phyloP scores from a whole-genome alignment of 1,140 invertebrate genomes.

The Drosophila bipectinata region DNA sequence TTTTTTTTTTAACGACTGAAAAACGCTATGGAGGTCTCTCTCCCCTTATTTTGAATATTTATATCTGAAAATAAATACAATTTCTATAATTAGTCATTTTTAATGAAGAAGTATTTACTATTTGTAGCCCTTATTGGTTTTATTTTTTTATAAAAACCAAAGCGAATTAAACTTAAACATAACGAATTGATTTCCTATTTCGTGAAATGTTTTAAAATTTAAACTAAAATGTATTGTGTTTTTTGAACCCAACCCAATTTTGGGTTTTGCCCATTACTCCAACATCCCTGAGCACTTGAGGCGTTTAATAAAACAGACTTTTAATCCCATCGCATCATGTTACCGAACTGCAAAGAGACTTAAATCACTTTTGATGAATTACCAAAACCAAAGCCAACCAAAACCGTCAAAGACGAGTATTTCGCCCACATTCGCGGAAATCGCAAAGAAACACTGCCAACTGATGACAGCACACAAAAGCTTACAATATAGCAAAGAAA shows the following conservation, averaged over 20 bases:
- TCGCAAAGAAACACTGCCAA: constrained; percentile 23
- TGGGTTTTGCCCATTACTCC: not conserved
- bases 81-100: too few species aligned
- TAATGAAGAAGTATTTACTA: too few species aligned
- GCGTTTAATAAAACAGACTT: not conserved
- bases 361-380: constrained; percentile 47
- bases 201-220: too few species aligned
- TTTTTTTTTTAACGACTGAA: too few species aligned
- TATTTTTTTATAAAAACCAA: not conserved
- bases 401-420: constrained; percentile 20
- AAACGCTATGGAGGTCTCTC: too few species aligned
- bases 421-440: constrained; percentile 36
- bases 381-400: constrained; percentile 25
- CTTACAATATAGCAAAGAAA: constrained; percentile 2
- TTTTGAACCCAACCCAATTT: not conserved
- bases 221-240: not conserved
- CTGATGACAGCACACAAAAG: constrained; percentile 43
- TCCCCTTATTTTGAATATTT: too few species aligned
- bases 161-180: not conserved
- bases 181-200: too few species aligned
- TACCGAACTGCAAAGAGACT: constrained; percentile 35
- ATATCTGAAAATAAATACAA: too few species aligned
- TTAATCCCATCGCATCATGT: constrained; percentile 30
- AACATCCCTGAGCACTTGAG: constrained; percentile 10
- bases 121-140: too few species aligned